phyloP scores from a whole-genome alignment of 2,797 vertebrate genomes.

The Sebastes trivittatus region DNA sequence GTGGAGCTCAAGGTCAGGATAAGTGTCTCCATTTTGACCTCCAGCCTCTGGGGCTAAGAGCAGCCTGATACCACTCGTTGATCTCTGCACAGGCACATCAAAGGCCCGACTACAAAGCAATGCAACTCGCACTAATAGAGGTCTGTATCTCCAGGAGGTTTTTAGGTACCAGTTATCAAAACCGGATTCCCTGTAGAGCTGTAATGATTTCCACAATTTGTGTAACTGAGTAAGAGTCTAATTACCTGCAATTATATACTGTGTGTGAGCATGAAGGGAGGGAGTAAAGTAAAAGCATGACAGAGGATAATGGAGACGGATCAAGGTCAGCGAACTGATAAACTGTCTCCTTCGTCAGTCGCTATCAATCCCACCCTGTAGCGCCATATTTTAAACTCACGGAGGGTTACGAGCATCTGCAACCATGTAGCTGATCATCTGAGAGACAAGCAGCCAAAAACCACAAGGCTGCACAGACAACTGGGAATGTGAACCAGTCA shows the following conservation, averaged over 20 bases:
- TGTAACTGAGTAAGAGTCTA: conserved; percentile 51
- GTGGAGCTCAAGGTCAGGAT: conserved; percentile 62
- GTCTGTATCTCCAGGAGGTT: conserved; percentile 44
- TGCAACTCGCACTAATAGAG: conserved; percentile 28
- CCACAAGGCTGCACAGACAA: conserved; percentile 49
- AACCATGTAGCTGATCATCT: conserved; percentile 48
- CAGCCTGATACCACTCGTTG: conserved; percentile 56
- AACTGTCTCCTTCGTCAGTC: conserved; percentile 23
- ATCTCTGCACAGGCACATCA: conserved; percentile 51
- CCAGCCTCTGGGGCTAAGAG: conserved; percentile 52
- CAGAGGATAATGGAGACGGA: conserved; percentile 32
- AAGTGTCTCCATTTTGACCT: conserved; percentile 66
- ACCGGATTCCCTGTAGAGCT: conserved; percentile 29
- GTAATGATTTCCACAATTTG: conserved; percentile 58
- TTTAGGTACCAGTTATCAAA: conserved; percentile 36
- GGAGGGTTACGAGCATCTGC: conserved; percentile 39
- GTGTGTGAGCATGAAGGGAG: conserved; percentile 28
- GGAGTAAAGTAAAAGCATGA: conserved; percentile 26
- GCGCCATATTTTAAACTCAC: conserved; percentile 24
- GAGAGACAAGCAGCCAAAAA: conserved; percentile 49
- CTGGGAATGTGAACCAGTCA: conserved; percentile 62
- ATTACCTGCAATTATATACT: conserved; percentile 42
- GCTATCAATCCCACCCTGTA: conserved; percentile 40
- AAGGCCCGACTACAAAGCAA: conserved; percentile 44
- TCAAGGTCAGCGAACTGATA: conserved; percentile 51